These are phyloP conservation scores for Zonitis immaculata DNA, from an alignment of 2,888 invertebrate genomes.

Conservation along the genomic window DNA sequence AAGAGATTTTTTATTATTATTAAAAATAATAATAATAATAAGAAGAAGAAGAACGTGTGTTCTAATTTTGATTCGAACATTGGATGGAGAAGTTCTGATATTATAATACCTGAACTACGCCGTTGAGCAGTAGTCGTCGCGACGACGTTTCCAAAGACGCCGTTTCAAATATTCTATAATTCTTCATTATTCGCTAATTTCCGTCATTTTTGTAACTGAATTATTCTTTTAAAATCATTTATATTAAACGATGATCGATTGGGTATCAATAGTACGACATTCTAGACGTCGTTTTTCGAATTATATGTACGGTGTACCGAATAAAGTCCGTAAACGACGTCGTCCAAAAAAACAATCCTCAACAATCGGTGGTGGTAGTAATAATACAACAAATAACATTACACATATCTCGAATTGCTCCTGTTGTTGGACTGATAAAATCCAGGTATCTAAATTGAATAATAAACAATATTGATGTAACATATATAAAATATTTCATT, in stretches of 20 bases:
- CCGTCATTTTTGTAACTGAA: no score
- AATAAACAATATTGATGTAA: neutral
- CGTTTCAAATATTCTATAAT: conserved; percentile 15
- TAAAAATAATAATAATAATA: no score
- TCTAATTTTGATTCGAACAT: conserved; percentile 27
- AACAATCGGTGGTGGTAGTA: conserved; percentile 18
- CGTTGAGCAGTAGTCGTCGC: conserved; percentile 27
- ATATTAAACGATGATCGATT: conserved; percentile 61
- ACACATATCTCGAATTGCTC: conserved; percentile 39
- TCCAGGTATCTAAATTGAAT: conserved; percentile 31
- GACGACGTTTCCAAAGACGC: conserved; percentile 21
- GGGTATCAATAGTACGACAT: conserved; percentile 71
- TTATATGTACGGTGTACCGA: conserved; percentile 63
- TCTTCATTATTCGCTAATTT: neutral
- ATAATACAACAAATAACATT: conserved; percentile 11
- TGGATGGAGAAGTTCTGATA: conserved; percentile 9
- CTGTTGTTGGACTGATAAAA: conserved; percentile 48
- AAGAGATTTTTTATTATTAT: neutral
- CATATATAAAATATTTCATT: neutral
- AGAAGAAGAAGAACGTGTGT: conserved; percentile 11
- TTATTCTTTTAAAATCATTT: no score
- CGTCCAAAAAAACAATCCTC: conserved; percentile 38
- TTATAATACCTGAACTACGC: conserved; percentile 24
- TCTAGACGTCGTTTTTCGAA: conserved; percentile 67
- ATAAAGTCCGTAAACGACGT: conserved; percentile 59